Conservation (phyloP, 35 echinoderm and acorn worm species). For the Ophioderma brevispina region DNA sequence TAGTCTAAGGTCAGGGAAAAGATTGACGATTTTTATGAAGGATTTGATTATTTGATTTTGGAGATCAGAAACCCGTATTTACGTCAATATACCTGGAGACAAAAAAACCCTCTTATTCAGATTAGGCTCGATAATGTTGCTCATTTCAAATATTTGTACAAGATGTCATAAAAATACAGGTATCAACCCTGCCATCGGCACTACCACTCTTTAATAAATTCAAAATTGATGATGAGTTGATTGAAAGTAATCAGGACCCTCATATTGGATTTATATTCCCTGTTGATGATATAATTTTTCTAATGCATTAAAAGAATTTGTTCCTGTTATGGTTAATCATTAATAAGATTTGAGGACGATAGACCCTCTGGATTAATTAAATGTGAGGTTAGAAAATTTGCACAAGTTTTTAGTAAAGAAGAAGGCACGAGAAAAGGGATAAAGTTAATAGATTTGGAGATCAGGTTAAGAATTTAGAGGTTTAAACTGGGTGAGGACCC, state of each 20-base stretch:
- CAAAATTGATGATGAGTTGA: background rate
- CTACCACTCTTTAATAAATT: background rate
- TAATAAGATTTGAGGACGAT: no score
- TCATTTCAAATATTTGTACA: background rate
- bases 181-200: background rate
- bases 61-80: background rate
- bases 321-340: no score
- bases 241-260: background rate
- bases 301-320: no score
- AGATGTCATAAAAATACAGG: no score
- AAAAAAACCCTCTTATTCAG: constrained; percentile 1
- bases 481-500: no score
- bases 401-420: no score
- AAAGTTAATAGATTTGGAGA: no score
- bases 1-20: background rate
- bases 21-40: background rate
- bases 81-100: constrained; percentile 18
- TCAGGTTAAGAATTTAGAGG: no score
- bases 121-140: background rate
- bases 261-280: background rate
- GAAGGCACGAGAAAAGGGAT: no score
- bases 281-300: no score
- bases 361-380: no score
- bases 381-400: no score
- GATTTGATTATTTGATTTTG: constrained; percentile 7